Conservation (phyloP, 2,797 vertebrate species). For the Coregonus sp. region DNA sequence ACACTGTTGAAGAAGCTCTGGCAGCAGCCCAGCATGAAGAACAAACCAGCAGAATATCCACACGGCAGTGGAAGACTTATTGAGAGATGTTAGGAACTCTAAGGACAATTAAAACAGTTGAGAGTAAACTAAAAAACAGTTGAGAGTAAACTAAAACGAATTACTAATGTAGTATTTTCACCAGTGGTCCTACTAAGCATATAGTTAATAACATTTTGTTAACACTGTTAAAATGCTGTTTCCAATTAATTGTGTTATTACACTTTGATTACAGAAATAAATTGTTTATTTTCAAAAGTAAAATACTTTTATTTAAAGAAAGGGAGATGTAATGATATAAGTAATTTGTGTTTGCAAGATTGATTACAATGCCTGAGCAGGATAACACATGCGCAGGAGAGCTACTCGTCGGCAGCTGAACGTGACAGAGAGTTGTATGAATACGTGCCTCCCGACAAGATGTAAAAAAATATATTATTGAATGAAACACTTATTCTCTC, state of each 20-base stretch:
- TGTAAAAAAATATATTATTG: no score
- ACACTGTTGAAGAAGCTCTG: no score
- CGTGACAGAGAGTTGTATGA: no score
- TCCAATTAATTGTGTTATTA: not conserved
- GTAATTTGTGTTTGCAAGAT: not conserved
- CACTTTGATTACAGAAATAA: not conserved
- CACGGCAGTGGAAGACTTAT: not conserved
- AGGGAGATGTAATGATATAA: conserved; percentile 5
- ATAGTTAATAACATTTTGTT: not conserved
- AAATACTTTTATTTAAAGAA: not conserved
- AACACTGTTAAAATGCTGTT: not conserved
- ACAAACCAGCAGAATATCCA: not conserved
- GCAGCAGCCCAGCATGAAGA: not conserved
- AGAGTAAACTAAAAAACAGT: no score
- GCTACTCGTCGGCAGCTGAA: no score
- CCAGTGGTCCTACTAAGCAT: not conserved
- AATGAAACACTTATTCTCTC: no score
- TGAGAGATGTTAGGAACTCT: not conserved
- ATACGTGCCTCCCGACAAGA: no score
- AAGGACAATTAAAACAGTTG: no score
- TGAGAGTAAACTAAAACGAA: not conserved
- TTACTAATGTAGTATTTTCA: not conserved
- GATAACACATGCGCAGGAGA: no score
- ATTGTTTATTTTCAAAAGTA: not conserved
- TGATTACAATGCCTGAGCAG: no score